Percentiles rank a stretch among this genome's conserved stretches.
These are phyloP conservation scores for Halichoerus grypus DNA, from an alignment of 2,113 vertebrate species.

Conservation along the genomic window DNA sequence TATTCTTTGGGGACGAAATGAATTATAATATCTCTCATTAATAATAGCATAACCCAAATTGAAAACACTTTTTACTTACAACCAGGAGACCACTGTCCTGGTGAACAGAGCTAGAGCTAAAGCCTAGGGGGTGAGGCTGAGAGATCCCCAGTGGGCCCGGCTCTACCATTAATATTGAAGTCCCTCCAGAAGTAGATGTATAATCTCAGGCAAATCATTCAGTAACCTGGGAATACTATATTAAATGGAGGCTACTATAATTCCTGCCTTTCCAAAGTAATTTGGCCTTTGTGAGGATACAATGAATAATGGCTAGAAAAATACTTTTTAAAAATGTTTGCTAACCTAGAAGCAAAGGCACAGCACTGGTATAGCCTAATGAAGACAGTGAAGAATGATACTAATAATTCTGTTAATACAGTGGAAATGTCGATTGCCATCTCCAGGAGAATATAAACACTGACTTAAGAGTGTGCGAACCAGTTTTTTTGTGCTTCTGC, in stretches of 20 bases:
- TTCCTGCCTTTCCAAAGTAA: conserved; percentile 32
- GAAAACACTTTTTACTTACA: conserved; percentile 33
- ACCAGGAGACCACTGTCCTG: background rate
- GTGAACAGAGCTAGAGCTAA: background rate
- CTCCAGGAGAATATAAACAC: conserved; percentile 24
- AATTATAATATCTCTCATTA: conserved; percentile 4
- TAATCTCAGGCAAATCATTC: background rate
- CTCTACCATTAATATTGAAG: background rate
- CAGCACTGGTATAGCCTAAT: background rate
- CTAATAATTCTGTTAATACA: background rate
- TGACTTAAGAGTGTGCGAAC: background rate
- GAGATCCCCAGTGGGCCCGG: background rate
- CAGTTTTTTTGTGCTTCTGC: background rate
- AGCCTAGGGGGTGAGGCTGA: background rate
- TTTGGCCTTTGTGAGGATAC: background rate
- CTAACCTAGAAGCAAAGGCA: background rate
- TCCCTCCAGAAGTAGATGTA: background rate
- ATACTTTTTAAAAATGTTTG: background rate
- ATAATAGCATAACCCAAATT: background rate
- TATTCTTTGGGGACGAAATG: background rate
- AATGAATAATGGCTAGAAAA: background rate
- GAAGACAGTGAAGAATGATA: background rate
- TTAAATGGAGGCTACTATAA: background rate
- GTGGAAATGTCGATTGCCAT: background rate
- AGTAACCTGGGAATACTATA: background rate